Percentiles rank a stretch among this genome's conserved stretches.
Conservation (phyloP, 2,113 vertebrate species). For the Entosphenus tridentatus region DNA sequence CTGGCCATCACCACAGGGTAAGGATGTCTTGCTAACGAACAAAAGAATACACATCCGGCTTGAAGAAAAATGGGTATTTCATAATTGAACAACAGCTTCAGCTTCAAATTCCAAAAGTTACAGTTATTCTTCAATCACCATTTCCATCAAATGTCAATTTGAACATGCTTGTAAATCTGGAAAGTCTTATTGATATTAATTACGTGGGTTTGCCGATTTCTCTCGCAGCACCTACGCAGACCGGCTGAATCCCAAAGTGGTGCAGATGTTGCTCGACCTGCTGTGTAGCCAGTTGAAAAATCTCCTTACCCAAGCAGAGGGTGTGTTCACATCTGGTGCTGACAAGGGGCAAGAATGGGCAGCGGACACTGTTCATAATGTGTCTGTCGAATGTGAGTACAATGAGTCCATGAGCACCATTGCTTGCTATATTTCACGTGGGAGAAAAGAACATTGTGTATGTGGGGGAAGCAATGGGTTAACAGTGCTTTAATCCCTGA, state of each 20-base stretch:
- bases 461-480: too few relatives aligned
- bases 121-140: not conserved
- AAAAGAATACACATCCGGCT: too few relatives aligned
- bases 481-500: too few relatives aligned
- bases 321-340: slow-evolving; percentile 37
- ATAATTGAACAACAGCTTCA: not conserved
- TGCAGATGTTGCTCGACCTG: slow-evolving; percentile 76
- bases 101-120: not conserved
- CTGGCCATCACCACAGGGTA: slow-evolving; percentile 91
- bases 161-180: not conserved
- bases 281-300: slow-evolving; percentile 92
- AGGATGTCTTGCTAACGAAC: slow-evolving; percentile 11
- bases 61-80: not conserved
- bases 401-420: too few relatives aligned
- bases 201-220: too few relatives aligned
- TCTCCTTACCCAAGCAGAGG: slow-evolving; percentile 60
- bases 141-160: not conserved
- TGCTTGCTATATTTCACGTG: too few relatives aligned
- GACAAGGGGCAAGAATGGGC: slow-evolving; percentile 28
- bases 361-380: too few relatives aligned
- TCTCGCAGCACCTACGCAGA: slow-evolving; percentile 61
- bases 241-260: slow-evolving; percentile 69
- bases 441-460: too few relatives aligned
- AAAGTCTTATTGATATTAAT: not conserved
- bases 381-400: too few relatives aligned